Base-by-base conservation (phyloP, 92 coral and sea anemone species). In the Palythoa caribaeorum region DNA sequence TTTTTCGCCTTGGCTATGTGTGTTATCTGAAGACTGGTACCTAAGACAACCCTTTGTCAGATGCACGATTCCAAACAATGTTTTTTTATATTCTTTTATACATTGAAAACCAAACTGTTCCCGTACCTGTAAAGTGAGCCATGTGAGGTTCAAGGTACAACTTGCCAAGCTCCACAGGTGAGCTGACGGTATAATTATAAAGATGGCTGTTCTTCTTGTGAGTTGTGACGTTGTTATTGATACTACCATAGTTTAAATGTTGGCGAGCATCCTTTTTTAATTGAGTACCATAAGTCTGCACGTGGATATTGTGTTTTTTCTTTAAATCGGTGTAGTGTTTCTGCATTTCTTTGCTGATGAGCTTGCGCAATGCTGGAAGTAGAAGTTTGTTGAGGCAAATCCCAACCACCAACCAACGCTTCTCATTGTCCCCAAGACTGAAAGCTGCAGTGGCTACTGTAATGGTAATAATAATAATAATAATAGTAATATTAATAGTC, bases 71-170 rank as follows among this genome's bases (percentile, higher is more conserved):
- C n/a, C n/a, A n/a, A n/a, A n/a, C n/a, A n/a, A n/a, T n/a, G n/a
- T n/a, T n/a, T n/a, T n/a, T n/a, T n/a, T n/a, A n/a, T n/a, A n/a
- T n/a, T n/a, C n/a, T 40, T 40, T 5, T 40, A 40, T 40, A 5
- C 47, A 40, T 40, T 40, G 48, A 44, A 44, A 44, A 44, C 48
- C 6, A 11, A 59, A n/a, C 3, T 57, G 65, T 6, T 9, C 15
- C 75, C 65, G 60, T 87, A 92, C 97, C 97, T 76, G 92, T 85
- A 63, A 92, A 91, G 81, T 83, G 89, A 39, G 98, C 98, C 98
- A 94, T 94, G 76, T 59, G 85, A 10, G 94, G 98, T 77, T 93
- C 76, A 37, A 94, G 88, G 51, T 90, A 94, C 59, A 94, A 85
- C 83, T 93, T 94, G 62, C 93, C 96, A 76, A 94, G 88, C 38